Conservation (phyloP, 2,888 invertebrate genomes). For the Acrobasis consociella region DNA sequence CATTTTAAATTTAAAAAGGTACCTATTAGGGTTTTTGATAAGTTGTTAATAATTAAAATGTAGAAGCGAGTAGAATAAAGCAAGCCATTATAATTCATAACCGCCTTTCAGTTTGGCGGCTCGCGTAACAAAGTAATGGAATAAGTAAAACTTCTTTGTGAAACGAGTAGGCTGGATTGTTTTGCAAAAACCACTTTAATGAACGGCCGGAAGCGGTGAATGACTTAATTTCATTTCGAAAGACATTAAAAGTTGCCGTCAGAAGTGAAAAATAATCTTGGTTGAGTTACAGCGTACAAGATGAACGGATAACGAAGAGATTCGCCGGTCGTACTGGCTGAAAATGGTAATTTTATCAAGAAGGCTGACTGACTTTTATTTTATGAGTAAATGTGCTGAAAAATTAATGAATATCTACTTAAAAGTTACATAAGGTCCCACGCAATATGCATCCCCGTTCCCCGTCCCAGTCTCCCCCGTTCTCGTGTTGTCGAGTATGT, state of each 20-base stretch:
- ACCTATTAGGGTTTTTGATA: too few relatives aligned
- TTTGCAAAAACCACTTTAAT: conserved; percentile 42
- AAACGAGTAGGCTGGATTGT: conserved; percentile 24
- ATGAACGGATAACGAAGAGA: conserved; percentile 47
- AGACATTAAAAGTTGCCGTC: conserved; percentile 78
- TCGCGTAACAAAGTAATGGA: conserved; percentile 10
- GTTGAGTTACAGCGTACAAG: conserved; percentile 75
- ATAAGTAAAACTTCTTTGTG: conserved; percentile 24
- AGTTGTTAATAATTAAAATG: too few relatives aligned
- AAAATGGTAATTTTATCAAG: too few relatives aligned
- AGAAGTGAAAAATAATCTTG: conserved; percentile 77
- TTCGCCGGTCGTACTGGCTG: not conserved
- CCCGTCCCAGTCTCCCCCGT: too few relatives aligned
- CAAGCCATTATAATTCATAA: not conserved
- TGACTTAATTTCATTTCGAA: conserved; percentile 73
- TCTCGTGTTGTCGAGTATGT: too few relatives aligned
- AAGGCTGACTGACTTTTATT: too few relatives aligned
- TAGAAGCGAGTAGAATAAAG: too few relatives aligned
- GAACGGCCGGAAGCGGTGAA: conserved; percentile 54
- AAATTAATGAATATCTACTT: too few relatives aligned
- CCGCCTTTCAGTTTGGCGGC: conserved; percentile 11
- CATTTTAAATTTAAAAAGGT: too few relatives aligned
- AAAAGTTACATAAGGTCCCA: too few relatives aligned
- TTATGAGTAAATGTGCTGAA: too few relatives aligned
- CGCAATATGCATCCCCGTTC: too few relatives aligned